Base-by-base conservation (phyloP, 1,140 invertebrate genomes). In the Diorhabda carinulata region DNA sequence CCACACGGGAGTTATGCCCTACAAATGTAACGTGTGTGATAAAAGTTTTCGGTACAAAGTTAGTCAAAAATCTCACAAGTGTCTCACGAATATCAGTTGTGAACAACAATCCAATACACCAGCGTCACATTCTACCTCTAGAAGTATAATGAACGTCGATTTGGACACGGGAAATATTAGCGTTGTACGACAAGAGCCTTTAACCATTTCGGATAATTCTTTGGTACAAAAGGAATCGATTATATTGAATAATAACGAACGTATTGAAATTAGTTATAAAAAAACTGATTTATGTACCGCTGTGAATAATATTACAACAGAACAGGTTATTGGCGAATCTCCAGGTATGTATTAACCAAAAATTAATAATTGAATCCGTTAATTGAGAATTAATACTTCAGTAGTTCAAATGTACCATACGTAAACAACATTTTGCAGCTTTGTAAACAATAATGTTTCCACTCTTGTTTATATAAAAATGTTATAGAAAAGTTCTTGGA, bases 41-140 rank as follows among this genome's bases (percentile, higher is more conserved):
- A 94, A 92, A 84, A 90, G 84, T 75, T 95, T 94, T 79, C 83
- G 92, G 72, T 94, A 94, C 76, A 95, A 95, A 86, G 92, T 93
- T 5, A 92, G 91, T 67, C 89, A 92, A 81, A 84, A 90, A 77
- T 92, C 91, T 9, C 92, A 93, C 73, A 92, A 92, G 81, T 93
- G 92, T 78, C 83, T 84, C 62, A 81, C 82, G 7, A 86, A 88
- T 75, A 84, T 85, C 85, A 52, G 83, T 79, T 25, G 81, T 86
- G 5, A 74, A 85, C 67, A 59, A 62, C 73, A 52, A 47, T 58
- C 60, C 8, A 73, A 75, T 42, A 73, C 57, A 56, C 45, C 40
- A 60, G 45, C 43, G 60, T 58, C 58, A n/a, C 62, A 63, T 8
- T 66, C 65, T 4, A 70, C 43, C 64, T 8, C 65, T 73, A 80